Evolutionary conservation across 2,113 vertebrate genomes (phyloP).

Genomic region (Cepphus grylle): DNA sequence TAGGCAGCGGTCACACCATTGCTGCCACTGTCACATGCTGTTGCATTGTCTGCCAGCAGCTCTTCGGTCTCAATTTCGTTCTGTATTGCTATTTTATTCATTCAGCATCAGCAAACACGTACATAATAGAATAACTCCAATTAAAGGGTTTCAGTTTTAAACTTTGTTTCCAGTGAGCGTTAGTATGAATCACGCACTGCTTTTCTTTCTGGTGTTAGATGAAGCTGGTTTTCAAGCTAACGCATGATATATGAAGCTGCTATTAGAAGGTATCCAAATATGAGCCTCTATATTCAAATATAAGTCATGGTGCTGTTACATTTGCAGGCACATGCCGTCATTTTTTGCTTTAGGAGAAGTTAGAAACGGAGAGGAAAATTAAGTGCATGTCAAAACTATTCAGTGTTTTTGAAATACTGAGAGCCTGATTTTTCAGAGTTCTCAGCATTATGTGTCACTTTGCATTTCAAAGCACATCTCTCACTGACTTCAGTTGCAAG

Average conservation of each 20-base stretch:
- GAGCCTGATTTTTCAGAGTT: not conserved
- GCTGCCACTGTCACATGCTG: not conserved
- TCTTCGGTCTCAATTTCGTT: accelerated
- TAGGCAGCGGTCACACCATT: not conserved
- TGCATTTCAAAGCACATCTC: not conserved
- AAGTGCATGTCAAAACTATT: not conserved
- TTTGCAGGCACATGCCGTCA: not conserved
- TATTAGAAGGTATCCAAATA: not conserved
- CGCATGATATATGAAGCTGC: not conserved
- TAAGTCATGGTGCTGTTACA: not conserved
- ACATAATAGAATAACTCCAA: not conserved
- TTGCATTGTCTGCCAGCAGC: not conserved
- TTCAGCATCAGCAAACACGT: not conserved
- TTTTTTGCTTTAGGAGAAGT: not conserved
- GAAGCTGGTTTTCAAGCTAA: not conserved
- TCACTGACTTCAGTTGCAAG: not conserved
- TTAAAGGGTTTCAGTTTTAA: not conserved
- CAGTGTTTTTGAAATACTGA: not conserved
- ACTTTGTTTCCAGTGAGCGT: not conserved
- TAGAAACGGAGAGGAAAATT: not conserved
- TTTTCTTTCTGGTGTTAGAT: not conserved
- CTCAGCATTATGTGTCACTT: not conserved
- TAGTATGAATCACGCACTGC: not conserved
- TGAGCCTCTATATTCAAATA: not conserved
- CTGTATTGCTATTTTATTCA: not conserved